phyloP scores from a whole-genome alignment of 2,888 invertebrate species.

The Pristionchus exspectatus region DNA sequence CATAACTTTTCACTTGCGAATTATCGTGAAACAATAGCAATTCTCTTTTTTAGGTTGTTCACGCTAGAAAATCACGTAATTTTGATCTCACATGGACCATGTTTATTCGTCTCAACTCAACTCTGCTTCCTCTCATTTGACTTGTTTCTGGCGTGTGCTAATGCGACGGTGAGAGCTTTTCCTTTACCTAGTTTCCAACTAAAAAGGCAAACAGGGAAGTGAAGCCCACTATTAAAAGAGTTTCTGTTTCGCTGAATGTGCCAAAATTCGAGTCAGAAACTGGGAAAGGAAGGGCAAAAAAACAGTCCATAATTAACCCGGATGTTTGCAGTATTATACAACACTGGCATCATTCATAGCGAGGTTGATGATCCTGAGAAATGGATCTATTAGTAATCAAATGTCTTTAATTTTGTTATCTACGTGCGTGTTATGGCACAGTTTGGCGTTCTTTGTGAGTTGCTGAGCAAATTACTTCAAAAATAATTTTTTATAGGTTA shows the following conservation, averaged over 20 bases:
- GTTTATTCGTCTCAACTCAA: neutral
- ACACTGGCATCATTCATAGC: neutral
- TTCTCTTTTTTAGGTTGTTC: neutral
- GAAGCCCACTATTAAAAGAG: no score
- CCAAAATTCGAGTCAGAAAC: neutral
- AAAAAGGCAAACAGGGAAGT: no score
- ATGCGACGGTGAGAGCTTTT: neutral
- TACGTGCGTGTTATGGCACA: neutral
- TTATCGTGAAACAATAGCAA: neutral
- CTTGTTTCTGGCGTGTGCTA: neutral
- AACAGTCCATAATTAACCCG: neutral
- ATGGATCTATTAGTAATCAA: neutral
- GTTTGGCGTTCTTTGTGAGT: neutral
- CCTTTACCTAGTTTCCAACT: neutral
- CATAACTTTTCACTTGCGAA: neutral
- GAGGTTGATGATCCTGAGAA: neutral
- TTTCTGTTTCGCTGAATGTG: neutral
- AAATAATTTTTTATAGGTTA: neutral
- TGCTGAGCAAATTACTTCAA: neutral
- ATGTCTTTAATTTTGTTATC: neutral
- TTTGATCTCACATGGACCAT: conserved; percentile 6
- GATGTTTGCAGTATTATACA: neutral
- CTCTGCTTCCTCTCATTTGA: neutral
- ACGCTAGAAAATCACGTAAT: neutral
- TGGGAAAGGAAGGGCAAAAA: neutral